Evolutionary conservation across 2,797 vertebrate species (phyloP), one percentile per base, ranked within the genome.

Genomic region (Chaunax sp.): DNA sequence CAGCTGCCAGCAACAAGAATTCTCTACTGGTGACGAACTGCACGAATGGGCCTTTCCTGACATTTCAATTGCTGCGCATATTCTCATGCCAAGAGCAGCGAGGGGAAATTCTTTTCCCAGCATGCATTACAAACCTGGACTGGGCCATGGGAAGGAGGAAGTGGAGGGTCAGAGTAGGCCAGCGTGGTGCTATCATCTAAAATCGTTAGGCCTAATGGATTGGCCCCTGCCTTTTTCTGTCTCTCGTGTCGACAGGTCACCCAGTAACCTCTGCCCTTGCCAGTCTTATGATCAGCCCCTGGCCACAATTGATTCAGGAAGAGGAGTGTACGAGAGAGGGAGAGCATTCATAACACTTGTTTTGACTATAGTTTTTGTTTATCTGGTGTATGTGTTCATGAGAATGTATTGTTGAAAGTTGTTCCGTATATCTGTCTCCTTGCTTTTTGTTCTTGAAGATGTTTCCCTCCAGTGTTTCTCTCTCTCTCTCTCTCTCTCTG

Each of bases 141-240:
- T 72, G 55, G 38, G 69, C 26, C 66, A 59, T 72, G 69, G 50
- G 70, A 78, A 72, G 71, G 69, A 75, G 76, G 72, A 73, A 67
- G 72, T 67, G 49, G 30, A 69, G 75, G 45, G 43, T 57, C 46
- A 80, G 64, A 47, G 72, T 30, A 52, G 47, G 64, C 52, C 38
- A 62, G 61, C 22, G 11, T 64, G 19, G 28, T 30, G 66, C 83
- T 90, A 90, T 91, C 77, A 88, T 89, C 78, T 79, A 85, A 92
- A 91, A 94, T 94, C 92, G 37, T 91, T 94, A 64, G 30, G 20
- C n/a, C 60, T 78, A 85, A 93, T 92, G 68, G 92, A 91, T 89
- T 51, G 53, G 46, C 64, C 64, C 57, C 58, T n/a, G 65, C 64
- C 71, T 67, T 47, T 57, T 63, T 72, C 49, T 71, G 58, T 68